A percentile compares a stretch with the other conserved stretches of the same genome.
Conservation (phyloP, 2,888 invertebrate species). For the Junonia oenone region DNA sequence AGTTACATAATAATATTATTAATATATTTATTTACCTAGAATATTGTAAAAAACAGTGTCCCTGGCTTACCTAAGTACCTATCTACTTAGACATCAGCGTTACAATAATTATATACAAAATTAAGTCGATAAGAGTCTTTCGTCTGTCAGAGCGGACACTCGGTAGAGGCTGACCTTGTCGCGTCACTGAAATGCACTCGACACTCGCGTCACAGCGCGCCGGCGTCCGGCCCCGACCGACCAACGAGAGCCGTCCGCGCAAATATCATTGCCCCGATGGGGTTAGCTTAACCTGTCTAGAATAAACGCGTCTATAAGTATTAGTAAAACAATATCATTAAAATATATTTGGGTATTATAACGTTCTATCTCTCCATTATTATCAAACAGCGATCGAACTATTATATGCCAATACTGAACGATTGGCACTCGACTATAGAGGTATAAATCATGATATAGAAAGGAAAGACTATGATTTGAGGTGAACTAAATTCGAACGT, state of each 20-base stretch:
- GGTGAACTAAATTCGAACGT: constrained; percentile 9
- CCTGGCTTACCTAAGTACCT: constrained; percentile 65
- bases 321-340: constrained; percentile 61
- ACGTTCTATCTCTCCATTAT: constrained; percentile 28
- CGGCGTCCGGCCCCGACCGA: neutral
- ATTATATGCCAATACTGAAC: constrained; percentile 24
- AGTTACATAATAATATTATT: constrained; percentile 64
- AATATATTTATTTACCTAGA: constrained; percentile 56
- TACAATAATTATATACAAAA: constrained; percentile 71
- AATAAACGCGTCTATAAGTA: constrained; percentile 53
- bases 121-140: constrained; percentile 69
- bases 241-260: neutral
- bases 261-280: constrained; percentile 4
- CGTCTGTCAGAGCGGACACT: constrained; percentile 66
- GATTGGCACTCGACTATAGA: constrained; percentile 23
- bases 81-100: constrained; percentile 32
- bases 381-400: constrained; percentile 21
- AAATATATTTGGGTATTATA: constrained; percentile 45
- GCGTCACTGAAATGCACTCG: constrained; percentile 11
- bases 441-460: neutral
- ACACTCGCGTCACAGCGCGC: constrained; percentile 20
- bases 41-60: constrained; percentile 78
- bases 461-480: constrained; percentile 2
- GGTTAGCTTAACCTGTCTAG: constrained; percentile 36
- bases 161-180: constrained; percentile 48